Conservation (phyloP, 1,140 invertebrate species). For the Aphelenchoides fujianensis region DNA sequence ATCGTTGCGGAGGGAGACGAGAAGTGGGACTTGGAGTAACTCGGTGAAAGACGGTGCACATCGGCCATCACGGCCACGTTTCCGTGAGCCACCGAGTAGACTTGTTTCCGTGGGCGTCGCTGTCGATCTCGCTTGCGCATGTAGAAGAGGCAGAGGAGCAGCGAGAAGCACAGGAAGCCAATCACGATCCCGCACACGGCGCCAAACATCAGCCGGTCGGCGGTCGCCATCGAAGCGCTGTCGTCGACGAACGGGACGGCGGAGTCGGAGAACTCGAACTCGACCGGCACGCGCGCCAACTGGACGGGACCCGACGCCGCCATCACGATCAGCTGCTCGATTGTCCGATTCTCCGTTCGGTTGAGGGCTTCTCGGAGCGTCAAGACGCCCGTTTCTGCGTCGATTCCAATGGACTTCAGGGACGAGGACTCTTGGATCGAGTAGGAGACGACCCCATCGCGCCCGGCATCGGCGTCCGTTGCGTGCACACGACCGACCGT, state of each 20-base stretch:
- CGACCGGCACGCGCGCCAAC: conserved; percentile 29
- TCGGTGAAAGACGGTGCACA: conserved; percentile 35
- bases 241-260: conserved; percentile 7
- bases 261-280: conserved; percentile 15
- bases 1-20: conserved; percentile 1
- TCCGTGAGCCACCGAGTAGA: conserved; percentile 34
- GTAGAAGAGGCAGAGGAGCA: conserved; percentile 21
- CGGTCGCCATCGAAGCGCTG: not conserved
- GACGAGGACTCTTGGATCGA: conserved; percentile 19
- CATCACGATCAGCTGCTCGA: conserved; percentile 48
- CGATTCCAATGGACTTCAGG: conserved; percentile 34
- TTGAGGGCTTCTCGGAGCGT: conserved; percentile 16
- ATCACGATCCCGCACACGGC: conserved; percentile 12
- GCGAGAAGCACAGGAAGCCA: conserved; percentile 22
- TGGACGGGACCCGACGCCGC: conserved; percentile 37
- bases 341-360: conserved; percentile 22
- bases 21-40: conserved; percentile 22
- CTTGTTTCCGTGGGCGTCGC: conserved; percentile 30
- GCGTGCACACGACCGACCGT: conserved; percentile 48
- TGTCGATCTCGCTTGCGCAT: conserved; percentile 8
- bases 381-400: conserved; percentile 38
- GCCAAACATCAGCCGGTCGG: conserved; percentile 21
- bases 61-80: conserved; percentile 43
- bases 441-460: conserved; percentile 48
- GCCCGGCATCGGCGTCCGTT: conserved; percentile 45